Conservation (phyloP, 2,888 invertebrate genomes). For the Pyrrhia umbra region DNA sequence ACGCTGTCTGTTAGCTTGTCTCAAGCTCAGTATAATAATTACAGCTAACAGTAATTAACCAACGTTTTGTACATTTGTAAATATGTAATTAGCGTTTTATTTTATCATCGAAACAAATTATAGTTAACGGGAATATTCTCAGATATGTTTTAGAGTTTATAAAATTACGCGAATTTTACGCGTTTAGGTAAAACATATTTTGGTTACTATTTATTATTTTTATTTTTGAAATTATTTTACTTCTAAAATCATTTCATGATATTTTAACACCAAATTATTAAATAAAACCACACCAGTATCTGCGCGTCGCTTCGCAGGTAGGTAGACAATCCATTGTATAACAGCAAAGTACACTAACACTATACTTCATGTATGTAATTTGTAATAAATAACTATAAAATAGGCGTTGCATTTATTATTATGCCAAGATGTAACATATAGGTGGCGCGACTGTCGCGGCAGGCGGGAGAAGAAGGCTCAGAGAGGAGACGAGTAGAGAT, state of each 20-base stretch:
- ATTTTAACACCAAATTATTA: background rate
- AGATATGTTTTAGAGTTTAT: too few species aligned
- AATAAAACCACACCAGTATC: background rate
- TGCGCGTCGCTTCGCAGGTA: constrained; percentile 27
- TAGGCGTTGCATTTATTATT: constrained; percentile 17
- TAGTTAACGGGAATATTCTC: background rate
- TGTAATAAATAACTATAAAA: too few species aligned
- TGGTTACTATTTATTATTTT: too few species aligned
- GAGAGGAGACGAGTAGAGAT: constrained; percentile 94
- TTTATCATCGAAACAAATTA: background rate
- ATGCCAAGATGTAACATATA: constrained; percentile 71
- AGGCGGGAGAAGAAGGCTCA: constrained; percentile 95
- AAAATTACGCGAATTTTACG: too few species aligned
- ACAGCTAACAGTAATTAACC: constrained; percentile 12
- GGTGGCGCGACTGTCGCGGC: constrained; percentile 95
- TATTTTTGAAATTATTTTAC: background rate
- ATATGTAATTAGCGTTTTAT: background rate
- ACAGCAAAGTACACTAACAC: background rate
- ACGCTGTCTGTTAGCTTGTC: constrained; percentile 11
- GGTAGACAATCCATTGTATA: constrained; percentile 12
- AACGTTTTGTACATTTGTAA: constrained; percentile 29
- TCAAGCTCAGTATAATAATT: constrained; percentile 25
- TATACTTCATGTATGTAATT: background rate
- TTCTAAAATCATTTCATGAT: too few species aligned
- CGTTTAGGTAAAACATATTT: too few species aligned